phyloP scores from a whole-genome alignment of 2,113 vertebrate species.

The Alexandromys fortis region DNA sequence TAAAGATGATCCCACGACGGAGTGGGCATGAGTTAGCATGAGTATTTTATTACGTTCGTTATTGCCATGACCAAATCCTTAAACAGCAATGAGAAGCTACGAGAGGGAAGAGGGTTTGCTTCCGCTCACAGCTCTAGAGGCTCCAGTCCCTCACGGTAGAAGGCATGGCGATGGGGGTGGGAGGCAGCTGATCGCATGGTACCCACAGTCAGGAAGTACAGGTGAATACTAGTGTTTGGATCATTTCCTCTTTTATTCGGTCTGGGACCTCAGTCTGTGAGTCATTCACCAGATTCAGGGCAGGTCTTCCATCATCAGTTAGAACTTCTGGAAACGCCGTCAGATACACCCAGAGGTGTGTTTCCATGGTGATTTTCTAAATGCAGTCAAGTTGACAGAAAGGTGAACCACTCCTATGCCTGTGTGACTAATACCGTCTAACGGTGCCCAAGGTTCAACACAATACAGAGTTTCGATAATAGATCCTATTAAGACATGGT shows the following conservation, averaged over 20 bases:
- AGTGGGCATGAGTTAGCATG: background rate
- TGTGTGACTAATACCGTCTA: fast-evolving
- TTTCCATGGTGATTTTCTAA: background rate
- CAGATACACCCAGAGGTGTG: background rate
- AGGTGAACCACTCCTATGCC: background rate
- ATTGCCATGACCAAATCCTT: background rate
- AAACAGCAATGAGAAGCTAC: background rate
- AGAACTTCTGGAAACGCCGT: background rate
- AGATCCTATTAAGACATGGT: background rate
- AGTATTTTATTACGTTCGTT: background rate
- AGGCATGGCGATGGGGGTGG: background rate
- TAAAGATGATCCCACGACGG: background rate
- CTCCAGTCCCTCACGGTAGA: background rate
- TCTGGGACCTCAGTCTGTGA: background rate
- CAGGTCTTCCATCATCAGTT: background rate
- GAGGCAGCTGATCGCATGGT: background rate
- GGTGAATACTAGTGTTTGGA: too few species aligned
- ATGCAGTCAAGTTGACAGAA: background rate
- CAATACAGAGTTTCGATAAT: background rate
- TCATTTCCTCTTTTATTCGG: background rate
- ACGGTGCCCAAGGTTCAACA: background rate
- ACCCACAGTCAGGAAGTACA: background rate
- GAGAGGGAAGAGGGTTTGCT: background rate
- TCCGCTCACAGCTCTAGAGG: background rate
- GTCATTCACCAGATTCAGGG: background rate